Evolutionary conservation across 2,797 vertebrate species (phyloP), one percentile per base, ranked within the genome.

Genomic region (Borostomias antarcticus): DNA sequence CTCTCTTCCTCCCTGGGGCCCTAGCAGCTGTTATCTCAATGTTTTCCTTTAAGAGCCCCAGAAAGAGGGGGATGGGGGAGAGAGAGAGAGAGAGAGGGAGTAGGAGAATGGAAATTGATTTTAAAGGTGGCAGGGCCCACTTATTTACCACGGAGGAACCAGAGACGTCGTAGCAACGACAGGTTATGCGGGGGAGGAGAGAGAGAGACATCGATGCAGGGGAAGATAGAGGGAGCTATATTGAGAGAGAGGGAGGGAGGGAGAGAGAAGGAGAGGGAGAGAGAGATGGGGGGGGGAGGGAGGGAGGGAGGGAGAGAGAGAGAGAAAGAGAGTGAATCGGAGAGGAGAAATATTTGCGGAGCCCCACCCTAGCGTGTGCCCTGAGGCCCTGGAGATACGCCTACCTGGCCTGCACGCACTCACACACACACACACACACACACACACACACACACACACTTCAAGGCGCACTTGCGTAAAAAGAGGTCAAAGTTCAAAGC

Each of bases 11-110:
- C 91, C 87, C 89, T 69, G 83, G 87, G 91, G 90, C 88, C 85
- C 80, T 82, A 87, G 88, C 92, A 93, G 92, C 91, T 92, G 91
- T 92, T 92, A 92, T 91, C 86, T 87, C 86, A 76, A 88, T 88
- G 87, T 90, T 91, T 92, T 90, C 80, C 82, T 92, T 88, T 86
- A 92, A 90, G 89, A 92, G 89, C 80, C 83, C 77, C 80, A 81
- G 77, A 76, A 86, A 82, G 73, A 78, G 86, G 81, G 86, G 83
- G 84, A 80, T 75, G 83, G 87, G n/a, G 56, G 30, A 77, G 58
- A 72, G 53, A 35, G 43, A 62, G 52, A 66, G 64, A 64, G 60
- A 73, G 72, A 82, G 71, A 53, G 68, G 69, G 69, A 78, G 60
- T 62, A 21, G 43, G 73, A 81, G 80, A 84, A 78, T 76, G 79